Evolutionary conservation across 2,797 vertebrate species (phyloP).

Genomic region (Pangasius larnaudii): DNA sequence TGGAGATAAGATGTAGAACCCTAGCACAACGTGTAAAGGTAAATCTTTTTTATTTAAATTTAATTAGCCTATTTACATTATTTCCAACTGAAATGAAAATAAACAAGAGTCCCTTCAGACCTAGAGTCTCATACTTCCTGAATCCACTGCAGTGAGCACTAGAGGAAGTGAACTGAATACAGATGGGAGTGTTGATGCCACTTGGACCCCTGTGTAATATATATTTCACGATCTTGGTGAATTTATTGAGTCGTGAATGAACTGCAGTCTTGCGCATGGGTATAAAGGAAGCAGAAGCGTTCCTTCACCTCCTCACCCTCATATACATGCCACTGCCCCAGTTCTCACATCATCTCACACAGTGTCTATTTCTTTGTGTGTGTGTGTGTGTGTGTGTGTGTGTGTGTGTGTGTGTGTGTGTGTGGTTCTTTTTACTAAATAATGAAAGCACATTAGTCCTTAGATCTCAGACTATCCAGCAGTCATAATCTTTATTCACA

Average conservation of each 20-base stretch:
- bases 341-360: background rate
- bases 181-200: constrained; percentile 15
- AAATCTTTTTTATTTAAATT: background rate
- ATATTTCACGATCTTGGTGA: constrained; percentile 20
- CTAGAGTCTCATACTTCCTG: background rate
- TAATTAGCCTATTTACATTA: background rate
- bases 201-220: constrained; percentile 25
- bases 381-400: constrained; percentile 3
- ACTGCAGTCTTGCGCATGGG: background rate
- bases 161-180: constrained; percentile 19
- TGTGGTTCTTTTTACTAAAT: background rate
- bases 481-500: background rate
- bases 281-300: constrained; percentile 1
- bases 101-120: background rate
- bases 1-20: background rate
- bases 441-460: background rate
- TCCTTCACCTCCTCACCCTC: constrained; percentile 1
- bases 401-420: background rate
- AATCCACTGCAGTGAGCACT: constrained; percentile 7
- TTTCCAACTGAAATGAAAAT: background rate
- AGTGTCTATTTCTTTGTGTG: background rate
- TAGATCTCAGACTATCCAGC: background rate
- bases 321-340: background rate
- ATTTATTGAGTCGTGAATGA: constrained; percentile 25
- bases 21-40: too few relatives aligned